Base-by-base conservation (phyloP, 2,797 vertebrate species). In the Kryptopterus vitreolus region DNA sequence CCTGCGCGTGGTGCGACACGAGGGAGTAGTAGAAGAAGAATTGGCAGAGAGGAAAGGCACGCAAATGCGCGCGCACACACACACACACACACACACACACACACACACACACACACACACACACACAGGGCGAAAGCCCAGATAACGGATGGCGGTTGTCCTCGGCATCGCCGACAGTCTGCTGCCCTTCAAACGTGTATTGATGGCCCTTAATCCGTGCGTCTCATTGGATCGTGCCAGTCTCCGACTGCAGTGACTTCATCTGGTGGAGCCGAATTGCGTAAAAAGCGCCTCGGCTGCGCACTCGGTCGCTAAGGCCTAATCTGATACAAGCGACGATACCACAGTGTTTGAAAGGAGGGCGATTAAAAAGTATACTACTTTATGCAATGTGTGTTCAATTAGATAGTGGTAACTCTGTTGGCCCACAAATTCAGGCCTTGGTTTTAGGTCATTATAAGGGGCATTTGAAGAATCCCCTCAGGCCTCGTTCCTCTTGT, bases 21-120 rank as follows among this genome's bases (percentile, higher is more conserved):
- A 89, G 85, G 89, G 89, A 88, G 85, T 88, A 88, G 89, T 78
- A 86, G 86, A 86, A 82, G 72, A 85, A 81, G 84, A 87, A 86
- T 84, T 85, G 89, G 88, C 89, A 89, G 87, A 83, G 89, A 87
- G 75, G 84, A 85, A 85, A 75, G 80, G 75, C 84, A 78, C 81
- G 72, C 81, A 68, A 58, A 22, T 48, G 48, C 80, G 59, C 52
- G n/a, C 33, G 35, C 84, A 81, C 79, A 66, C 79, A 66, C 52
- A n/a, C 46, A 50, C 48, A 26, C 33, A 50, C 84, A 81, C 79
- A 66, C 80, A 66, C 52, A n/a, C 46, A 50, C 48, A 26, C 38
- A 78, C 81, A 76, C 81, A 62, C 63, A 22, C 55, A 50, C 80
- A 66, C 58, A 26, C 33, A 50, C 83, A 81, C 79, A 66, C 80